Evolutionary conservation across 1,140 invertebrate species (phyloP), one percentile per base, ranked within the genome.

Genomic region (Drosophila tani): DNA sequence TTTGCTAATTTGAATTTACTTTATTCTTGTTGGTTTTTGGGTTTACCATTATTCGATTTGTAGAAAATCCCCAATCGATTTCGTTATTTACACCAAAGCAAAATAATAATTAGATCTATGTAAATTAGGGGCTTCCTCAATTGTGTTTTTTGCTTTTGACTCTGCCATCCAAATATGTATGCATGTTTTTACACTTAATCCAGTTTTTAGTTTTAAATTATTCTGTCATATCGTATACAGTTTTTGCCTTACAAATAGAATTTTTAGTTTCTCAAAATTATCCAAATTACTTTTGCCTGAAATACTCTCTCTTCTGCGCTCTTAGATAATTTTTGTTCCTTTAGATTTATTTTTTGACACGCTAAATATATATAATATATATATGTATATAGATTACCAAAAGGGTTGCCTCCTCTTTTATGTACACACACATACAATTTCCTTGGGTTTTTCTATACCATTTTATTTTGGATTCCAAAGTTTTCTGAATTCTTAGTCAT

Each of bases 1-100:
- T 87, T 87, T 81, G 81, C 84, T 87, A 87, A 87, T 84, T 83
- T 84, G 74, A 83, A 88, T 83, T 79, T 84, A 60, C 60, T 67
- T 74, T 77, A 51, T 81, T 49, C 74, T 47, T 49, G 40, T 63
- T 69, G 27, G 46, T 58, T 53, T 66, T 50, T 45, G 59, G 40
- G 50, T 49, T 43, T 55, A 46, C 50, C 43, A 24, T 69, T 79
- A 49, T 65, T 49, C 27, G 29, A 59, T 64, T 77, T 80, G 51
- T 75, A 75, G 68, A 78, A 74, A 85, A 79, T 49, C 75, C 76
- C 80, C 63, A 71, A 50, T 68, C 24, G 21, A 50, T 74, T 59
- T 68, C 47, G 45, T 81, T 88, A 88, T 87, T 79, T 90, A 88
- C 84, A 88, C 62, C 74, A 82, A 80, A 88, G 64, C 57, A 17